phyloP scores from a whole-genome alignment of 2,888 invertebrate species.

The Coleophora flavipennella region DNA sequence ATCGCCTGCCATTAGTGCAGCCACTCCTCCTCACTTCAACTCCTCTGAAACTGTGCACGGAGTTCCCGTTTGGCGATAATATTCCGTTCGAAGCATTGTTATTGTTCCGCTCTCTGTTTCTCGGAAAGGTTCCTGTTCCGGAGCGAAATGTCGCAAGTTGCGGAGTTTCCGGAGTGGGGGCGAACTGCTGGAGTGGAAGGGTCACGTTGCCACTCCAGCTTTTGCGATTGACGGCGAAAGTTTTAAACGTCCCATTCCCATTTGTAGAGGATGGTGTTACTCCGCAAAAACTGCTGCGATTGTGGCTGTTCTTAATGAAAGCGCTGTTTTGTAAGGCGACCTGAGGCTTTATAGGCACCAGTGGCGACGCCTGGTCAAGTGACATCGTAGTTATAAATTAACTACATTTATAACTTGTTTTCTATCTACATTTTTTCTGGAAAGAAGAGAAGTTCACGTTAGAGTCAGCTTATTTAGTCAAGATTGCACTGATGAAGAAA shows the following conservation, averaged over 20 bases:
- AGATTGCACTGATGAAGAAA: background rate
- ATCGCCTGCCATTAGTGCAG: constrained; percentile 67
- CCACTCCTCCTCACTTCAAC: constrained; percentile 69
- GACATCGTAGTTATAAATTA: constrained; percentile 56
- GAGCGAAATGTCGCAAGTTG: constrained; percentile 64
- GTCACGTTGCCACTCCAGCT: constrained; percentile 71
- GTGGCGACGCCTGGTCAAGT: constrained; percentile 66
- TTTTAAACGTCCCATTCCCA: constrained; percentile 62
- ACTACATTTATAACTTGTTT: constrained; percentile 35
- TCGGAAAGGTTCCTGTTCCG: constrained; percentile 65
- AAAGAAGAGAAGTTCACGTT: constrained; percentile 45
- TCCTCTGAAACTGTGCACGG: constrained; percentile 61
- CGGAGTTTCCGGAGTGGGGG: constrained; percentile 50
- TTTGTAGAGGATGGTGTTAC: constrained; percentile 58
- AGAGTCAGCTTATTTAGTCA: background rate
- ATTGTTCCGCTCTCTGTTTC: constrained; percentile 65
- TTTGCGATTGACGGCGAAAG: constrained; percentile 66
- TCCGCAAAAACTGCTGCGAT: constrained; percentile 69
- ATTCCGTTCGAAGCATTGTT: constrained; percentile 58
- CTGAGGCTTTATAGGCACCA: constrained; percentile 69
- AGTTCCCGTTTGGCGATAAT: constrained; percentile 69
- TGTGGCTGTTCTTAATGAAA: constrained; percentile 69
- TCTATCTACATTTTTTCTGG: constrained; percentile 68
- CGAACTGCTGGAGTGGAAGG: constrained; percentile 62
- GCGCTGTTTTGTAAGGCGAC: constrained; percentile 58